These are phyloP conservation scores for Drosophila rellima DNA, from an alignment of 2,888 invertebrate genomes.

Conservation along the genomic window DNA sequence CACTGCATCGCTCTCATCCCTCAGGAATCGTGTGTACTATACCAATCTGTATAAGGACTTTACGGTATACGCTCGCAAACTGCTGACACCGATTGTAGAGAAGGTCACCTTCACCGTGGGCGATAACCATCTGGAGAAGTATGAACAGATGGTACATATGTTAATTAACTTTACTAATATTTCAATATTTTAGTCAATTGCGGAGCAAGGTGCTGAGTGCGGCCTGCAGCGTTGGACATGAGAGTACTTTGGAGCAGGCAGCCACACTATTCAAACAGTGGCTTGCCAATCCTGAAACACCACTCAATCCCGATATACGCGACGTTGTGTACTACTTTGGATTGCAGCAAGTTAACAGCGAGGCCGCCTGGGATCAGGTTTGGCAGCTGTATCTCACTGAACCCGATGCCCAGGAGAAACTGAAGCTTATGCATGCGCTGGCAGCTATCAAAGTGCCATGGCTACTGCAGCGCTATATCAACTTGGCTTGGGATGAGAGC, in stretches of 20 bases:
- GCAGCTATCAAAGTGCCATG: slow-evolving; percentile 89
- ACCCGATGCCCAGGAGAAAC: slow-evolving; percentile 92
- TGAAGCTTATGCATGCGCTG: slow-evolving; percentile 90
- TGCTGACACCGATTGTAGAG: slow-evolving; percentile 88
- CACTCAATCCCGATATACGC: slow-evolving; percentile 89
- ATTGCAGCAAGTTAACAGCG: slow-evolving; percentile 88
- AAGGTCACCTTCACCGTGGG: slow-evolving; percentile 88
- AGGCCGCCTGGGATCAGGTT: slow-evolving; percentile 90
- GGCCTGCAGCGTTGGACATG: slow-evolving; percentile 89
- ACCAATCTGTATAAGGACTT: slow-evolving; percentile 87
- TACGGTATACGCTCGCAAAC: slow-evolving; percentile 88
- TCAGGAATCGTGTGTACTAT: slow-evolving; percentile 87
- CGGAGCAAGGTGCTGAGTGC: slow-evolving; percentile 88
- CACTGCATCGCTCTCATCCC: slow-evolving; percentile 86
- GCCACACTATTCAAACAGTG: slow-evolving; percentile 88
- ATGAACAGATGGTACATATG: slow-evolving; percentile 3
- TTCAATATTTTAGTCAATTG: slow-evolving; percentile 87
- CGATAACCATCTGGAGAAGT: slow-evolving; percentile 86
- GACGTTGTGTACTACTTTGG: slow-evolving; percentile 90
- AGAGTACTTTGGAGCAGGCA: slow-evolving; percentile 88
- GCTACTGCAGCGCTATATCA: slow-evolving; percentile 90
- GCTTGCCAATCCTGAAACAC: slow-evolving; percentile 86
- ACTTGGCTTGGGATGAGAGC: slow-evolving; percentile 90
- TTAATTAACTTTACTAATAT: background rate
- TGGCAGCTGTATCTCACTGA: slow-evolving; percentile 91